Percentiles rank a stretch among this genome's conserved stretches.
These are phyloP conservation scores for Tipula helvola DNA, from an alignment of 2,888 invertebrate genomes.

Conservation along the genomic window DNA sequence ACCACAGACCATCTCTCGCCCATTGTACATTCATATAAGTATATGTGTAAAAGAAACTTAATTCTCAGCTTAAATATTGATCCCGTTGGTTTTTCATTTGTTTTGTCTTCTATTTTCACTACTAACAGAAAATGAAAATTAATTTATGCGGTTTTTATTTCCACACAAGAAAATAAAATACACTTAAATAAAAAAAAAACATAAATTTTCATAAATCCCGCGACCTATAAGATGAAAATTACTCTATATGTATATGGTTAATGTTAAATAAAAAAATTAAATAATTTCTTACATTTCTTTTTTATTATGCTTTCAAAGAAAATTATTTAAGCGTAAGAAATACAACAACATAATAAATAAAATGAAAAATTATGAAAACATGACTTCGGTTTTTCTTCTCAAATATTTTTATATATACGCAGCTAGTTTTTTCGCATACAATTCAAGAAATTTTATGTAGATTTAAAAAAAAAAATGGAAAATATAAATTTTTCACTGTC, in stretches of 20 bases:
- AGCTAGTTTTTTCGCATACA: neutral
- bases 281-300: neutral
- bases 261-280: neutral
- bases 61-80: neutral
- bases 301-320: neutral
- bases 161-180: neutral
- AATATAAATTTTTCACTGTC: neutral
- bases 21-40: neutral
- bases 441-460: neutral
- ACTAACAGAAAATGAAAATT: neutral
- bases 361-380: slow-evolving; percentile 4
- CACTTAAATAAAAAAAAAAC: neutral
- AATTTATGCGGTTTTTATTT: neutral
- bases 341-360: neutral
- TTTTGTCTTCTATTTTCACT: neutral
- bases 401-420: neutral
- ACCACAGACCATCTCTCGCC: neutral
- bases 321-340: neutral
- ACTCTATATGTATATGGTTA: neutral
- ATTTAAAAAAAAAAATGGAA: neutral
- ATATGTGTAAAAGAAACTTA: neutral
- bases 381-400: neutral
- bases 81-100: neutral
- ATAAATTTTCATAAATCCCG: neutral
- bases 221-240: slow-evolving; percentile 1